Evolutionary conservation across 2,888 invertebrate species (phyloP), one percentile per base, ranked within the genome.

Genomic region (Opisthograptis luteolata): DNA sequence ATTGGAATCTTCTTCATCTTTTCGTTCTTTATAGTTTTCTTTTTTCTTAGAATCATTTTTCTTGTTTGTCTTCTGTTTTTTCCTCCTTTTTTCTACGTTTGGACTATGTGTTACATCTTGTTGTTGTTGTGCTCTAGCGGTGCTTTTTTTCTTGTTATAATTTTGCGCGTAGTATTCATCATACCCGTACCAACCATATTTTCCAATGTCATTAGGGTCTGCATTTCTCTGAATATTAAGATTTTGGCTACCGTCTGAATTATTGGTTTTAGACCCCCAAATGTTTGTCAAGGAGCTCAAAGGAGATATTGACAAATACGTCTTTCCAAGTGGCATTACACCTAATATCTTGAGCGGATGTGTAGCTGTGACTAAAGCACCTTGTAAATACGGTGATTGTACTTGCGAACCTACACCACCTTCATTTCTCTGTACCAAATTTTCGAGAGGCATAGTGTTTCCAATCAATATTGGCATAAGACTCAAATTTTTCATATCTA

Each of bases 391-490:
- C 0, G 73, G 69, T 5, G 64, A 51, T 32, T 64, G 24, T 8
- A 25, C n/a, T 35, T 55, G 42, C 8, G 19, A 20, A 36, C 8
- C 7, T 32, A 12, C n/a, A 12, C 25, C 14, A 43, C 32, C 25
- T 13, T 30, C 12, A 4, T 15, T 15, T 7, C 17, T 7, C 19
- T 40, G 13, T 8, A 52, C 9, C 31, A 15, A 65, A 8, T 60
- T 58, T 10, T 66, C 42, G 10, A 72, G 68, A 6, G 60, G 57
- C 1, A 72, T 27, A 7, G 72, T 60, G 27, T 74, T 67, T 0
- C 83, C 81, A 13, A 87, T 68, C 0, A 83, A 50, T 27, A 84
- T 65, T 1, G 81, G 80, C 5, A 73, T 68, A 1, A 87, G 46
- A 42, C 68, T 64, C 7, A 87, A 50, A 45, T 81, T 73, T 0